Conservation (phyloP, 1,140 invertebrate genomes). For the Drosophila elegans region DNA sequence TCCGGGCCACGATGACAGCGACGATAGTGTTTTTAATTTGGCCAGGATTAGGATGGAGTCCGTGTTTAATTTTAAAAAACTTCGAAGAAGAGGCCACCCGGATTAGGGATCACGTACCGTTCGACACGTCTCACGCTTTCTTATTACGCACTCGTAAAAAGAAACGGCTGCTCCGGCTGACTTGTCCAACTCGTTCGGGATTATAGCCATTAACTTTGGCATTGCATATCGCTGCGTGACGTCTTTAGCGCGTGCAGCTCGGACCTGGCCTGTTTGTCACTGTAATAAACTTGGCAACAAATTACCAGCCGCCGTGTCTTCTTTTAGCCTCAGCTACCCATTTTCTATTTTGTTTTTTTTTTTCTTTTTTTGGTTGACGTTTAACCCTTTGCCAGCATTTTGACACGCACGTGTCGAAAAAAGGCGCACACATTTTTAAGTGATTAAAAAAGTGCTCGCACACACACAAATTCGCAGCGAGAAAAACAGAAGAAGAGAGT, state of each 20-base stretch:
- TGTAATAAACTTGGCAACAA: conserved; percentile 80
- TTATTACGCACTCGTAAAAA: conserved; percentile 82
- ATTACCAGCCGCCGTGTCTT: conserved; percentile 49
- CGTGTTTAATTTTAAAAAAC: conserved; percentile 66
- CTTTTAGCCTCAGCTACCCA: not conserved
- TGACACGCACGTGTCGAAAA: conserved; percentile 78
- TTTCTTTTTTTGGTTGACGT: conserved; percentile 16
- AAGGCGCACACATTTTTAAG: conserved; percentile 74
- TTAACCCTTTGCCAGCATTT: conserved; percentile 73
- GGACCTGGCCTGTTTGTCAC: conserved; percentile 66
- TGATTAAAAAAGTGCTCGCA: conserved; percentile 70
- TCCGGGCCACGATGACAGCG: conserved; percentile 17
- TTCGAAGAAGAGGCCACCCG: conserved; percentile 3
- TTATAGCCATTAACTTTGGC: conserved; percentile 79
- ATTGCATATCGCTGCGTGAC: conserved; percentile 61
- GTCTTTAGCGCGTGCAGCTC: conserved; percentile 50
- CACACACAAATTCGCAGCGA: conserved; percentile 6
- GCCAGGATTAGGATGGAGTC: conserved; percentile 61
- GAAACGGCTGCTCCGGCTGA: conserved; percentile 59
- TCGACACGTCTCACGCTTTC: conserved; percentile 65
- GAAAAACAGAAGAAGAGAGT: not conserved
- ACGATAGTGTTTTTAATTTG: conserved; percentile 70
- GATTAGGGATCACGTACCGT: conserved; percentile 55
- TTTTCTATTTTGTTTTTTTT: not conserved
- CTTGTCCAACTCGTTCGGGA: conserved; percentile 62